A percentile compares a stretch with the other conserved stretches of the same genome.
Conservation (phyloP, 2,113 vertebrate genomes). For the Aphyosemion australe region DNA sequence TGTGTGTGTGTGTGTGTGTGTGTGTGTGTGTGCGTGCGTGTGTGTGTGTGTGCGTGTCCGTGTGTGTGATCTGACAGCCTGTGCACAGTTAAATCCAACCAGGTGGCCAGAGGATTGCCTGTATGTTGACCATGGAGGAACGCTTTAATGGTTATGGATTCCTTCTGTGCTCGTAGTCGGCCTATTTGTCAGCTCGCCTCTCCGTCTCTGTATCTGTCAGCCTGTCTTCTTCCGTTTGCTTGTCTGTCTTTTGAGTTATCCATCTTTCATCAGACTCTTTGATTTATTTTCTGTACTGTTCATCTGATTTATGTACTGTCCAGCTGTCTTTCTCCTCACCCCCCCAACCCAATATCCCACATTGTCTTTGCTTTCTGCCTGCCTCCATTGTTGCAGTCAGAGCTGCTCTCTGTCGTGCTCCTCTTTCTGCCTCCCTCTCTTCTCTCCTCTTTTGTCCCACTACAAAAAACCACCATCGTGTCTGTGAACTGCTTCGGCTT, state of each 20-base stretch:
- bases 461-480: constrained; percentile 43
- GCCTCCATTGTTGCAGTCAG: constrained; percentile 33
- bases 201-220: constrained; percentile 45
- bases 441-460: constrained; percentile 8
- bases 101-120: constrained; percentile 66
- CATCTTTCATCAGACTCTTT: constrained; percentile 49
- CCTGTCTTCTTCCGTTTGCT: constrained; percentile 26
- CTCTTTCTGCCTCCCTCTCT: constrained; percentile 16
- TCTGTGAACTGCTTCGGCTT: constrained; percentile 46
- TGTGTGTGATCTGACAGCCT: constrained; percentile 13
- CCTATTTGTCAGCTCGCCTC: constrained; percentile 52
- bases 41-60: too few relatives aligned
- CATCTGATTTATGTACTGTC: constrained; percentile 27
- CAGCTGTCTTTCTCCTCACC: constrained; percentile 34
- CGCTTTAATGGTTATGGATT: constrained; percentile 55
- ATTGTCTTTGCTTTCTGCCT: neutral
- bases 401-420: constrained; percentile 34
- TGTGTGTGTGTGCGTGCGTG: too few relatives aligned
- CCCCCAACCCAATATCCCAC: neutral
- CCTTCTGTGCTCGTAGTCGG: constrained; percentile 55
- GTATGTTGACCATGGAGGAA: constrained; percentile 61
- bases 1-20: too few relatives aligned
- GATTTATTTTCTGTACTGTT: constrained; percentile 1
- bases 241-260: constrained; percentile 50
- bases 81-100: constrained; percentile 48